Conservation (phyloP, 2,888 invertebrate genomes). For the Miltochrista miniata region DNA sequence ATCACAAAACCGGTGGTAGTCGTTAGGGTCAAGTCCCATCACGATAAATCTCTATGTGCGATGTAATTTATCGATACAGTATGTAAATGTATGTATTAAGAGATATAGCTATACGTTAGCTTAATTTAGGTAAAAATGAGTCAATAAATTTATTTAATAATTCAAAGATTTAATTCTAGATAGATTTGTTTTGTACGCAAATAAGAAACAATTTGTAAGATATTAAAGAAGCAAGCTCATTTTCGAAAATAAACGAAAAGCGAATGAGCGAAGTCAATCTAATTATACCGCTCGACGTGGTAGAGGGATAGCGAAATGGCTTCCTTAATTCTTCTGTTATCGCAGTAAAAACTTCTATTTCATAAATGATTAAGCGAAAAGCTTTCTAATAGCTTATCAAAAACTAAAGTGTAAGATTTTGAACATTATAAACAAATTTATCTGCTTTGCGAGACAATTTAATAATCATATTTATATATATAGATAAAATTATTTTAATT, state of each 20-base stretch:
- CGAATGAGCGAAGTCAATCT: constrained; percentile 67
- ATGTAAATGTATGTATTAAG: no score
- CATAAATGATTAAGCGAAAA: constrained; percentile 12
- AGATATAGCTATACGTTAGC: no score
- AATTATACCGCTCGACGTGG: constrained; percentile 68
- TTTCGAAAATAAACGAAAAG: constrained; percentile 68
- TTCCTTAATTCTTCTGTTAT: constrained; percentile 61
- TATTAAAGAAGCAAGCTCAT: constrained; percentile 60
- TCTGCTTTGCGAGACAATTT: no score
- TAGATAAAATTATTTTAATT: no score
- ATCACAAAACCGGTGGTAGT: no score
- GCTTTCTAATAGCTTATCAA: constrained; percentile 2
- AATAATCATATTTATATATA: no score
- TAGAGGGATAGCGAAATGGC: constrained; percentile 70
- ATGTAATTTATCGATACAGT: no score
- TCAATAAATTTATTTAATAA: no score
- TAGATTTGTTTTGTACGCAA: constrained; percentile 12
- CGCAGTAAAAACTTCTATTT: constrained; percentile 51
- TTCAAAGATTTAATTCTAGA: neutral
- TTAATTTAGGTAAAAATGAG: no score
- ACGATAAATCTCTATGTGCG: no score
- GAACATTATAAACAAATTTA: no score
- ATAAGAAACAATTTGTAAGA: constrained; percentile 38
- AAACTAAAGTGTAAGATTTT: neutral
- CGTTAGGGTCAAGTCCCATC: no score